Conservation (phyloP, 2,797 vertebrate genomes). For the Chrosomus eos region DNA sequence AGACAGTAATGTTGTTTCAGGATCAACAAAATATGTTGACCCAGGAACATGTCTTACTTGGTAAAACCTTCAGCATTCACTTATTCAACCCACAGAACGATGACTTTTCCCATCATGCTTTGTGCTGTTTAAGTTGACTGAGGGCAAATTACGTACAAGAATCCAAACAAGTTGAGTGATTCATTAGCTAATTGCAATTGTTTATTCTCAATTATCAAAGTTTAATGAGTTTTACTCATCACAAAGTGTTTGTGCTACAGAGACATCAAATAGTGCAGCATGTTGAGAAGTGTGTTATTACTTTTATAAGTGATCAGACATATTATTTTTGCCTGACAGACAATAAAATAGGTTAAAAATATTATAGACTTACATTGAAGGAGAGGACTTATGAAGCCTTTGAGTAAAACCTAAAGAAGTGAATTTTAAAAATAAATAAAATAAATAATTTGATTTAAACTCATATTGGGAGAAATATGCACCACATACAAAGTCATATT, state of each 20-base stretch:
- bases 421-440: background rate
- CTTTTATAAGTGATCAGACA: background rate
- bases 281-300: background rate
- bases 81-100: slow-evolving; percentile 39
- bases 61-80: slow-evolving; percentile 17
- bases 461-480: background rate
- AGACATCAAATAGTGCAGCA: background rate
- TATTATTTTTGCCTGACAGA: background rate
- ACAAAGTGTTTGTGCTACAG: background rate
- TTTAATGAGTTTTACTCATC: slow-evolving; percentile 13
- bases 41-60: no score
- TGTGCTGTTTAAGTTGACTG: background rate
- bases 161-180: background rate
- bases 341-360: background rate
- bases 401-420: background rate
- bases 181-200: slow-evolving; percentile 17
- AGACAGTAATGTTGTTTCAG: no score
- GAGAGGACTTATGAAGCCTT: no score
- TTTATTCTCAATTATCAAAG: background rate
- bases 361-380: background rate
- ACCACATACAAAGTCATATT: background rate
- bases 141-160: slow-evolving; percentile 35
- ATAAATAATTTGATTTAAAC: no score
- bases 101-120: slow-evolving; percentile 12
- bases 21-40: no score